Evolutionary conservation across 2,113 vertebrate genomes (phyloP).

Genomic region (Colistium nudipinnis): DNA sequence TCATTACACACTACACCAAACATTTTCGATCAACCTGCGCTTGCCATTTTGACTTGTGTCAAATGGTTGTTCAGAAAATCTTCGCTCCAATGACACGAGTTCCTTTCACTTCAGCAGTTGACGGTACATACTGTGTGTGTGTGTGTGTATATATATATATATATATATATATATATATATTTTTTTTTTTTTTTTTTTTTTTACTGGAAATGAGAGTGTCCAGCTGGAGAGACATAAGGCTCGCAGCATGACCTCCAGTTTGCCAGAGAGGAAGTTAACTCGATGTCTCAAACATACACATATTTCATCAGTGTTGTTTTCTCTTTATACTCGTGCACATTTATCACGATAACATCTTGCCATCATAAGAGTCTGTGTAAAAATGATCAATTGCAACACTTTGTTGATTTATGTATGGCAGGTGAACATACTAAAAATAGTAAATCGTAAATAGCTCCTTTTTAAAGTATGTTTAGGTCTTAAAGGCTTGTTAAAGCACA

Average conservation of each 20-base stretch:
- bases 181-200: no score
- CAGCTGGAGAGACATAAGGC: slow-evolving; percentile 84
- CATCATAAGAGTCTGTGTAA: not conserved
- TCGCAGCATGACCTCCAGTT: slow-evolving; percentile 73
- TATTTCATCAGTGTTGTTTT: slow-evolving; percentile 48
- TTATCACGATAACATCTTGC: slow-evolving; percentile 20
- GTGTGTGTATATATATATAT: no score
- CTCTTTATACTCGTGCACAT: slow-evolving; percentile 36
- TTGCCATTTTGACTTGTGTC: not conserved
- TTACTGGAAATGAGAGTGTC: slow-evolving; percentile 62
- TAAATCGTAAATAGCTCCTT: no score
- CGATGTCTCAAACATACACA: slow-evolving; percentile 64
- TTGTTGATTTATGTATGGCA: no score
- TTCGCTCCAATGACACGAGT: slow-evolving; percentile 22
- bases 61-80: slow-evolving; percentile 2
- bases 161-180: no score
- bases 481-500: no score
- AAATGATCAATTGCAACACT: not conserved
- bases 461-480: no score
- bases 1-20: not conserved
- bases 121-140: slow-evolving; percentile 47
- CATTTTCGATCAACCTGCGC: not conserved
- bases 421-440: no score
- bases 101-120: slow-evolving; percentile 37
- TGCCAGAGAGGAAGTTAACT: slow-evolving; percentile 79